Base-by-base conservation (phyloP, 2,888 invertebrate species). In the Arrhopalites spinosus region DNA sequence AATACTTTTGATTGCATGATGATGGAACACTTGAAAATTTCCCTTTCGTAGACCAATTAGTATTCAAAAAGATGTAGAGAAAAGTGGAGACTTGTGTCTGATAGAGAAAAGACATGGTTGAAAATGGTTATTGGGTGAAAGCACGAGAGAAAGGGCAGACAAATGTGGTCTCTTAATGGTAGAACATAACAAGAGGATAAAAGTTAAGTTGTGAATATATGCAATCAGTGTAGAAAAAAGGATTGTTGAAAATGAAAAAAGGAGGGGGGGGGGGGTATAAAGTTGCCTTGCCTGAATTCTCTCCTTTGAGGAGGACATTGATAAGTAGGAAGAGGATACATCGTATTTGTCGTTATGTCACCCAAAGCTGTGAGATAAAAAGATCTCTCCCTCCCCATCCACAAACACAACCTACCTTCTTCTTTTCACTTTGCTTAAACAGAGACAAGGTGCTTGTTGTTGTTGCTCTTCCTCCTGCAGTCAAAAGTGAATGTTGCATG, bases 271-370 rank as follows among this genome's bases (percentile, higher is more conserved):
- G n/a, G n/a, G n/a, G n/a, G n/a, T n/a, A n/a, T n/a, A n/a, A n/a
- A n/a, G n/a, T n/a, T n/a, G n/a, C n/a, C 15, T 15, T 45, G 47
- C 11, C 15, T 45, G 47, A 45, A 11, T 45, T 15, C 47, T 8
- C 11, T 45, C 15, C 47, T 8, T 45, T 45, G 20, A 53, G 53
- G 20, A 20, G 17, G 53, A 64, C 64, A 36, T 15, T 64, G 64
- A 64, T 64, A 43, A 64, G 43, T 30, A 1, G 20, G 36, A 36
- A 30, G 20, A 64, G 64, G 64, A 64, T 30, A 29, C 64, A 64
- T 20, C 43, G 17, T 43, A 64, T 36, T 36, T 36, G 36, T 64
- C 63, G 25, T 25, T 25, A 56, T 61, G 59, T 61, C 59, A 61
- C 23, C 59, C 50, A 50, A 50, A 50, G 50, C 50, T n/a, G 50